Evolutionary conservation across 2,113 vertebrate genomes (phyloP).

Genomic region (Petrocephalus zakoni): DNA sequence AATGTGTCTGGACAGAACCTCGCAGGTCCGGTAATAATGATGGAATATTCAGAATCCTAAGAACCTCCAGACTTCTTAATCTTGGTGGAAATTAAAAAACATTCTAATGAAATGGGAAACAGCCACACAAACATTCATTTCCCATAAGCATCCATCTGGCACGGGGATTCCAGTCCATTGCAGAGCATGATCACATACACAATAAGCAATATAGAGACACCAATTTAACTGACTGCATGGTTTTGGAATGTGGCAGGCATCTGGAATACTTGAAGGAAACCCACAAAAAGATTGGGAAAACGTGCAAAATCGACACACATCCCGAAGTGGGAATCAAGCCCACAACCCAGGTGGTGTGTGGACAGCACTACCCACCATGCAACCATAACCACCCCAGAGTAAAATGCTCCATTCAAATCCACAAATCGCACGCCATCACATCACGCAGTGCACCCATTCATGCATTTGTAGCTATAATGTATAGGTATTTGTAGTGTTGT

Average conservation of each 20-base stretch:
- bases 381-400: neutral
- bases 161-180: neutral
- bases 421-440: neutral
- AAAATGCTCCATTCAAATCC: neutral
- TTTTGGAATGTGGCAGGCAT: neutral
- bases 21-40: neutral
- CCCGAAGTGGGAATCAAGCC: neutral
- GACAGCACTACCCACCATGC: neutral
- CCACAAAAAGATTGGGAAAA: neutral
- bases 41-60: neutral
- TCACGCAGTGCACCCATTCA: neutral
- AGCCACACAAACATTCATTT: neutral
- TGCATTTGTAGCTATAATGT: neutral
- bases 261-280: neutral
- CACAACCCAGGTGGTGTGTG: neutral
- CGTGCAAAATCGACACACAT: neutral
- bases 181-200: neutral
- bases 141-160: neutral
- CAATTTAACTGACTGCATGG: neutral
- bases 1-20: neutral
- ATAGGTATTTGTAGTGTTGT: neutral
- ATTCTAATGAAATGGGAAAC: neutral
- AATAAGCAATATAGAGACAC: neutral
- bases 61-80: slow-evolving; percentile 4
- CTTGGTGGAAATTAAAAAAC: neutral